Base-by-base conservation (phyloP, 2,113 vertebrate genomes). In the Benitochromis conjunctus region DNA sequence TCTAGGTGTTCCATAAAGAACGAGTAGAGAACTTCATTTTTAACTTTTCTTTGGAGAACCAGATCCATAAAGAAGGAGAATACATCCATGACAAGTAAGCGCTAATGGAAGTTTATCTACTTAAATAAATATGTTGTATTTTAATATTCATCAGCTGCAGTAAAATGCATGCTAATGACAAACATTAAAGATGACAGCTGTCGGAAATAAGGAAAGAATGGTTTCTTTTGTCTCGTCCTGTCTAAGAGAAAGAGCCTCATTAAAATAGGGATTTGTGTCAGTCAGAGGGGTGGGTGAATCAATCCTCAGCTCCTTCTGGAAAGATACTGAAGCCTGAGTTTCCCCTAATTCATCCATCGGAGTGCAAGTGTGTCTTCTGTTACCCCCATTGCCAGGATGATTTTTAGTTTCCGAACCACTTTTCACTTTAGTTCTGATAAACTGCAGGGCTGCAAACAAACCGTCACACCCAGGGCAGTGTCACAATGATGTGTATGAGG, bases 11-110 rank as follows among this genome's bases (percentile, higher is more conserved):
- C 79, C 90, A 97, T 1, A 82, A 92, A 31, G 97, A 99, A 88
- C 94, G 94, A 6, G 96, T 99, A 48, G 95, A 96, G 4, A 95
- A 97, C 3, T 96, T 97, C 91, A 97, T 96, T 16, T 99, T 99
- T 87, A 99, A 99, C 94, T 99, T 99, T 93, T 98, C 98, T 0
- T 92, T 99, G 94, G 97, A 98, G 90, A 99, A 99, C 87, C 98
- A 99, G 94, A 95, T 98, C 87, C 98, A 99, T 31, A 96, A 79
- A 80, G 97, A 97, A 1, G 98, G 97, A 43, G 96, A 97, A 55
- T 98, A 98, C 90, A 96, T 97, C 91, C 94, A 96, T 24, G 98
- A 98, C 86, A 98, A 96, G 98, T 99, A 95, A 94, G 97, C 57
- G 6, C 18, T 58, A 9, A 12, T 12, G 16, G 58, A 36, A 29